Base-by-base conservation (phyloP, 2,888 invertebrate species). In the Chaitophorus viminalis region DNA sequence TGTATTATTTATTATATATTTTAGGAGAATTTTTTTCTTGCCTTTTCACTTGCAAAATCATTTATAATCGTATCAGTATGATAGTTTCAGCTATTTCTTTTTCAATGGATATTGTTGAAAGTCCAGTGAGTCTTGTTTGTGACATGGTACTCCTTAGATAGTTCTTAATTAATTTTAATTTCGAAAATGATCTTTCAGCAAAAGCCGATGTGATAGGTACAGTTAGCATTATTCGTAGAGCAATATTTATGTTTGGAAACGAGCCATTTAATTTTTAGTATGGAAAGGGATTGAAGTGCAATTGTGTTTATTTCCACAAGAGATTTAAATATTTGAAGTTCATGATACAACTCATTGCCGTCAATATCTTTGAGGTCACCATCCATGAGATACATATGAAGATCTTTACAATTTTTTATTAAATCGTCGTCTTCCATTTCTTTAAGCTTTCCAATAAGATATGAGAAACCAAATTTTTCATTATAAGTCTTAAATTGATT, bases 211-310 rank as follows among this genome's bases (percentile, higher is more conserved):
- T 70, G 9, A 77, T 18, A 18, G 54, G 31, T n/a, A 75, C 14
- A n/a, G 39, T 39, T 75, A 75, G 9, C 11, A 75, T 46, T 75
- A 75, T 75, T 46, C 75, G 39, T 11, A 75, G 75, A n/a, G 75
- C n/a, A 14, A 75, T 8, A 46, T 29, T 31, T 31, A 77, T 77
- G 21, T 77, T 77, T 52, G 76, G 52, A 31, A 77, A 77, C 9
- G 76, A 52, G 4, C 76, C 46, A 52, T 52, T 52, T 18, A 29
- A 29, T 31, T 52, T 77, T 77, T 21, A 77, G 31, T 31, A 77
- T 21, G 8, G 76, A 52, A 77, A 77, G 76, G 1, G 76, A 29
- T 77, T 77, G 52, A 52, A 52, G 31, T 46, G 46, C 76, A 46
- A 18, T 52, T 6, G 76, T 52, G 39, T 39, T 39, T 39, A 8